Base-by-base conservation (phyloP, 1,140 invertebrate genomes). In the Mamestra configurata region DNA sequence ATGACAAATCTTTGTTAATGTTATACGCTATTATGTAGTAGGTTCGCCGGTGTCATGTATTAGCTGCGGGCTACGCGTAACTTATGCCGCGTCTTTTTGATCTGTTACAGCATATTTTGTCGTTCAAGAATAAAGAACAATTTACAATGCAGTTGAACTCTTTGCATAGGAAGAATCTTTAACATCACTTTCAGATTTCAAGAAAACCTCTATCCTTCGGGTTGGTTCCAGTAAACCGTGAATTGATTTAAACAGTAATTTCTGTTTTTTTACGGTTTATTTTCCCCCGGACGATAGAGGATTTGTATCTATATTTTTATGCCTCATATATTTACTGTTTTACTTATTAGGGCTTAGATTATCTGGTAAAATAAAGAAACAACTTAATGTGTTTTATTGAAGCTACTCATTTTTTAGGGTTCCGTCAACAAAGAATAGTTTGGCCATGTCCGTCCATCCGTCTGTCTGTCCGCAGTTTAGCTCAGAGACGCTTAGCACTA, bases 1-100 rank as follows among this genome's bases (percentile, higher is more conserved):
- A 46, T 73, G 8, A 76, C 57, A 61, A 61, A 61, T 64, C 37
- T 61, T 61, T 76, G 55, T 76, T 76, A 61, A 46, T 61, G 57
- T 57, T 37, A 31, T 53, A 66, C 43, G 2, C 31, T 37, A 49
- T 53, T 51, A 49, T 53, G 59, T 77, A 24, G n/a, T 77, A 53
- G 24, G 49, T 53, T n/a, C 46, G 20, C 27, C 24, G 35, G 24
- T 46, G 8, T 49, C 13, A 37, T 8, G 13, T 57, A 43, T 55
- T 10, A 64, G 75, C 43, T 66, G 31, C 35, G 24, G 64, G 55
- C 27, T 64, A 15, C 2, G 24, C 20, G 57, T 4, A 59, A 59
- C 35, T 73, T 13, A 49, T 24, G 46, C 13, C 43, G 43, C 11
- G 20, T 49, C 43, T 71, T 35, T 66, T 66, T 20, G n/a, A 18